Conservation (phyloP, 1,140 invertebrate species). For the Eupristina koningsbergeri region DNA sequence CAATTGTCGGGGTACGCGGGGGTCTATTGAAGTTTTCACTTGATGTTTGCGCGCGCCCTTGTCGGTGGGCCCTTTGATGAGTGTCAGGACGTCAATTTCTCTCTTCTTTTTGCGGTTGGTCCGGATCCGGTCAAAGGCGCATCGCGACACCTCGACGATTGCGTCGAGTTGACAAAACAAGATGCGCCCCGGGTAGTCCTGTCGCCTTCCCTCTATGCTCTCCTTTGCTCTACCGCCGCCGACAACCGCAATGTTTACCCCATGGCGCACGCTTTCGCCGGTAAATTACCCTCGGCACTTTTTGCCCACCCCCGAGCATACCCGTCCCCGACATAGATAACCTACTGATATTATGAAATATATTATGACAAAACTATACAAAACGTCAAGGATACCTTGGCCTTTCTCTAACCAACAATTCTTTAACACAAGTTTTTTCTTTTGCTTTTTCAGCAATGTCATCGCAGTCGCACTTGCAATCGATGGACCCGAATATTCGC, state of each 20-base stretch:
- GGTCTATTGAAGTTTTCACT: neutral
- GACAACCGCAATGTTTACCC: neutral
- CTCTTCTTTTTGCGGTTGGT: slow-evolving; percentile 7
- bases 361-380: too few relatives aligned
- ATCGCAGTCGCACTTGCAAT: neutral
- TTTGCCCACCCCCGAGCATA: neutral
- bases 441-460: neutral
- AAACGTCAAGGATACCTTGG: too few relatives aligned
- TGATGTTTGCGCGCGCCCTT: neutral
- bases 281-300: neutral
- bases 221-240: neutral
- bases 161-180: neutral
- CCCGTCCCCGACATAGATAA: too few relatives aligned
- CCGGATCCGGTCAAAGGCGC: neutral
- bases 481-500: slow-evolving; percentile 80
- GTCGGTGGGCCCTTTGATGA: neutral
- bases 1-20: neutral
- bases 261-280: neutral
- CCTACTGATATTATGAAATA: too few relatives aligned
- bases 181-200: neutral
- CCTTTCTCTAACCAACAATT: too few relatives aligned
- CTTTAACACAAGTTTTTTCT: neutral
- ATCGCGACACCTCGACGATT: neutral
- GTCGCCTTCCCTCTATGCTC: too few relatives aligned
- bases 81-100: slow-evolving; percentile 1